These are phyloP conservation scores for Drosophila rubida DNA, from an alignment of 2,888 invertebrate genomes.

Conservation along the genomic window DNA sequence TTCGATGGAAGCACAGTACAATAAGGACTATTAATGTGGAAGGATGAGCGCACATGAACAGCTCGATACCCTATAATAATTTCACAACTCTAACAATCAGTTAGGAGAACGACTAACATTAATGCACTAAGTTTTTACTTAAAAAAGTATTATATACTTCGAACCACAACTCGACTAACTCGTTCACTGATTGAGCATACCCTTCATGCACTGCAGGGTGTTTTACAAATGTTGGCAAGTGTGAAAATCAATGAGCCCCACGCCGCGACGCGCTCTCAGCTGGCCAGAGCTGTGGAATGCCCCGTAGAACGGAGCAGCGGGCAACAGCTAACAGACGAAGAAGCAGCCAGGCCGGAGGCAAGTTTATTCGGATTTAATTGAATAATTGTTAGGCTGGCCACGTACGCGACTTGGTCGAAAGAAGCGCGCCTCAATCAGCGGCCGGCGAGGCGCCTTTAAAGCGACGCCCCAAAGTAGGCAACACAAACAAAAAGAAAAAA, in stretches of 20 bases:
- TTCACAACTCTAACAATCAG: too few species aligned
- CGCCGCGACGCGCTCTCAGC: constrained; percentile 32
- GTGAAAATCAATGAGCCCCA: constrained; percentile 71
- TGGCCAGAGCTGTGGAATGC: constrained; percentile 17
- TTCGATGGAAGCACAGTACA: constrained; percentile 5
- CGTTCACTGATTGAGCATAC: not conserved
- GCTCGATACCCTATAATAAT: constrained; percentile 18
- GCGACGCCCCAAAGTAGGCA: constrained; percentile 54
- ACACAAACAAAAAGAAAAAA: constrained; percentile 16
- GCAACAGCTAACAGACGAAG: not conserved
- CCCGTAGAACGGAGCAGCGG: constrained; percentile 22
- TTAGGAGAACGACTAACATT: too few species aligned
- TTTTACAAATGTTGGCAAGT: constrained; percentile 57
- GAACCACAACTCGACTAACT: too few species aligned
- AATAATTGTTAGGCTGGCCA: constrained; percentile 84
- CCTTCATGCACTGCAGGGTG: constrained; percentile 31
- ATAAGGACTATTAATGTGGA: not conserved
- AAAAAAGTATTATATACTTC: too few species aligned
- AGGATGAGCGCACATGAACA: not conserved
- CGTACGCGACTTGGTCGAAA: constrained; percentile 66
- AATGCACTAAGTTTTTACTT: too few species aligned
- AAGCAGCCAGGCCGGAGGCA: constrained; percentile 54
- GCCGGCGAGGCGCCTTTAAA: constrained; percentile 26
- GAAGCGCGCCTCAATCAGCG: constrained; percentile 26
- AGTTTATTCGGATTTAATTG: constrained; percentile 84